A percentile compares a stretch with the other conserved stretches of the same genome.
Conservation (phyloP, 2,113 vertebrate genomes). For the Takifugu bimaculatus region DNA sequence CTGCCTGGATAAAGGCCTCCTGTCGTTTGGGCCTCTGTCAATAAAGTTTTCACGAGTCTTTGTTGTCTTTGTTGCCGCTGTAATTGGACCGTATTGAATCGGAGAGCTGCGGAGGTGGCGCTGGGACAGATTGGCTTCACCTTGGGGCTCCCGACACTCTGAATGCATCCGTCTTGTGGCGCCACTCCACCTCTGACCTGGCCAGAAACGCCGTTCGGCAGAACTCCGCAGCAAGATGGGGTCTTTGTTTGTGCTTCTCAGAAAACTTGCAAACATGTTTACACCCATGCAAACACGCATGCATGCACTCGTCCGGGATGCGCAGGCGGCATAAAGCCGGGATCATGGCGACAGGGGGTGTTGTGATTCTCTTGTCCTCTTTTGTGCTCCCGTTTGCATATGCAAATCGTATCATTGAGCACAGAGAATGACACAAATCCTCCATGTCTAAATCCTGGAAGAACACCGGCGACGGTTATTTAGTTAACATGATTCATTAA, state of each 20-base stretch:
- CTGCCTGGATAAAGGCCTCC: conserved; percentile 52
- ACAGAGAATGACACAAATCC: conserved; percentile 69
- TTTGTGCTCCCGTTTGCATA: conserved; percentile 67
- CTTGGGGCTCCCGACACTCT: neutral
- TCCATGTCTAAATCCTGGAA: conserved; percentile 68
- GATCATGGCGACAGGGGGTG: conserved; percentile 53
- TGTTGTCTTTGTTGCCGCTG: conserved; percentile 48
- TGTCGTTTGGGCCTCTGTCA: conserved; percentile 56
- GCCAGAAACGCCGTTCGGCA: conserved; percentile 39
- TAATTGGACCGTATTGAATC: conserved; percentile 48
- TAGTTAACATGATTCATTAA: conserved; percentile 67
- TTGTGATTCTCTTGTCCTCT: conserved; percentile 63
- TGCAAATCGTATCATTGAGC: conserved; percentile 66
- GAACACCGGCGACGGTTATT: conserved; percentile 59
- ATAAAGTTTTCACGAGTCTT: conserved; percentile 41
- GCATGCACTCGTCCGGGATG: conserved; percentile 14
- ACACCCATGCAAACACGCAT: neutral
- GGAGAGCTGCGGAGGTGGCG: conserved; percentile 24
- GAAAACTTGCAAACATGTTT: conserved; percentile 21
- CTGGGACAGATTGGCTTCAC: conserved; percentile 16
- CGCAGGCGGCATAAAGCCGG: conserved; percentile 46
- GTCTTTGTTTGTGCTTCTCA: conserved; percentile 55
- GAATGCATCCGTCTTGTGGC: conserved; percentile 30
- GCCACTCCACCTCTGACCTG: conserved; percentile 39
- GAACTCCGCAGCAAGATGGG: conserved; percentile 61